Conservation (phyloP, 2,888 invertebrate species). For the Agrochola lota region DNA sequence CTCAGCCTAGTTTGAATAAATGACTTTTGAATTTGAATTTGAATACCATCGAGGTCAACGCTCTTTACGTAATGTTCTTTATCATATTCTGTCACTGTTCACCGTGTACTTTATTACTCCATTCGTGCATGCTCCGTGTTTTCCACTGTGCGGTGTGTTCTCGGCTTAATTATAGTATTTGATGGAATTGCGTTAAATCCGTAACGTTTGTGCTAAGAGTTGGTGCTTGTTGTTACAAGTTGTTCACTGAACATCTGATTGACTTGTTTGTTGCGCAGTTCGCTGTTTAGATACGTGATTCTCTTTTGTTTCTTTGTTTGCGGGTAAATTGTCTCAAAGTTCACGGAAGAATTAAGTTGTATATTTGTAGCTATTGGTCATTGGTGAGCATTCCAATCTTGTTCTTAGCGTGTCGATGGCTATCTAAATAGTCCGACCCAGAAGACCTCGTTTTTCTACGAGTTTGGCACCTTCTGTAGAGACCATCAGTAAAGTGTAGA, state of each 20-base stretch:
- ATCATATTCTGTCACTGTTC: neutral
- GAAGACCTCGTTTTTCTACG: neutral
- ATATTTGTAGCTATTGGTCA: neutral
- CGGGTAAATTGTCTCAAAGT: constrained; percentile 4
- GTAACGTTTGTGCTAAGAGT: constrained; percentile 44
- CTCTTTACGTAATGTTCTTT: too few relatives aligned
- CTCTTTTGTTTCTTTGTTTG: constrained; percentile 20
- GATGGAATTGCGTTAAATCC: constrained; percentile 30
- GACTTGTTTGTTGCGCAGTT: constrained; percentile 31
- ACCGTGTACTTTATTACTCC: too few relatives aligned
- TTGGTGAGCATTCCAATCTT: neutral
- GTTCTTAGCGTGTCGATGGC: neutral
- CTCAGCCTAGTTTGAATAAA: too few relatives aligned
- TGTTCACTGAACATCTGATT: constrained; percentile 40
- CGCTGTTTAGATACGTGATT: constrained; percentile 7
- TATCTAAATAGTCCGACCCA: neutral
- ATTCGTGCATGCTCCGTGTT: constrained; percentile 25
- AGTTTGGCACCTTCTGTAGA: neutral
- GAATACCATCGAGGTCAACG: neutral
- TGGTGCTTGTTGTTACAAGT: constrained; percentile 36
- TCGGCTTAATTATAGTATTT: constrained; percentile 49
- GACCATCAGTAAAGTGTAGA: neutral
- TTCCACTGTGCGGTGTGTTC: constrained; percentile 24
- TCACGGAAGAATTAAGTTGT: neutral
- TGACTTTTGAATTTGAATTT: too few relatives aligned